Conservation (phyloP, 1,140 invertebrate genomes). For the Liolophura sinensis region DNA sequence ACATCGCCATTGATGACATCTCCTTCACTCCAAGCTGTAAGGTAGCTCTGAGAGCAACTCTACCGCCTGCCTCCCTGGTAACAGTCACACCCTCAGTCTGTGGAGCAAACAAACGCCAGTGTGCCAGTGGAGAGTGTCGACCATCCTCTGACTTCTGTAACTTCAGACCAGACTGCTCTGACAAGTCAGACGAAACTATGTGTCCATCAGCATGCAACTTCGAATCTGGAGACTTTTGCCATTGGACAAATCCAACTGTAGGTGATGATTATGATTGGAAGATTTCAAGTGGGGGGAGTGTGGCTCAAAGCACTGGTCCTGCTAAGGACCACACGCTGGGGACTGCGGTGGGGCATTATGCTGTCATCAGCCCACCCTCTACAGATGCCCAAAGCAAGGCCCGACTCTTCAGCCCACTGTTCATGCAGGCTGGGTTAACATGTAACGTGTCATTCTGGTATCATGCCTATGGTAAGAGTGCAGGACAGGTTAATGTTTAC, state of each 20-base stretch:
- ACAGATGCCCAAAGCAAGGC: constrained; percentile 1
- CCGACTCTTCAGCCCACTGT: constrained; percentile 41
- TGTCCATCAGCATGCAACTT: constrained; percentile 13
- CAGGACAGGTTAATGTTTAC: constrained; percentile 25
- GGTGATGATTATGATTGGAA: background rate
- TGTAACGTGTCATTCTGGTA: constrained; percentile 16
- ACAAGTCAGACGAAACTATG: constrained; percentile 9
- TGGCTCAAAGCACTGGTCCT: constrained; percentile 22
- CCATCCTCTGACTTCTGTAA: constrained; percentile 11
- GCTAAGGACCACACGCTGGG: constrained; percentile 37
- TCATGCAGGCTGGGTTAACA: constrained; percentile 25
- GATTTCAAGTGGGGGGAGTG: background rate
- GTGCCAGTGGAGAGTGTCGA: constrained; percentile 8
- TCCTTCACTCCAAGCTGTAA: constrained; percentile 50
- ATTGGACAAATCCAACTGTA: constrained; percentile 8
- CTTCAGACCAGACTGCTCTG: constrained; percentile 15
- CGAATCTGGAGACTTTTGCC: constrained; percentile 7
- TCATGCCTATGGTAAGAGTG: constrained; percentile 16
- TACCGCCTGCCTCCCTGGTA: constrained; percentile 21
- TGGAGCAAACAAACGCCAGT: constrained; percentile 4
- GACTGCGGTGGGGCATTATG: constrained; percentile 33
- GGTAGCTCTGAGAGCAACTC: constrained; percentile 12
- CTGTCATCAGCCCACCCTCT: constrained; percentile 6
- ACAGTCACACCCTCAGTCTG: constrained; percentile 1
- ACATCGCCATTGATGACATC: constrained; percentile 55